These are phyloP conservation scores for Poeciliopsis retropinna DNA, from an alignment of 2,113 vertebrate species.

Conservation along the genomic window DNA sequence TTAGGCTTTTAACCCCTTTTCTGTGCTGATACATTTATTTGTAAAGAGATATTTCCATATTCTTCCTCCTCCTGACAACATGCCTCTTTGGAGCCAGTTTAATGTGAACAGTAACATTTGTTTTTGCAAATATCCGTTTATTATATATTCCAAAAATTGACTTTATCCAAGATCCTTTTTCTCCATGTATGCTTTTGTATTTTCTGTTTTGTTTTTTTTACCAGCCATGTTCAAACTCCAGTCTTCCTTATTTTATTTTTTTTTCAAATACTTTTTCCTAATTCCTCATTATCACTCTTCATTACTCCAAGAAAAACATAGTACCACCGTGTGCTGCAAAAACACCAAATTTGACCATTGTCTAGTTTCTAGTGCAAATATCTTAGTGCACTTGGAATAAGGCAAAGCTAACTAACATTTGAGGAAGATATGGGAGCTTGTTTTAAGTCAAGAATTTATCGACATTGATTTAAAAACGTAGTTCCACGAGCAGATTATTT, in stretches of 20 bases:
- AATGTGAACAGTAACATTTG: slow-evolving; percentile 36
- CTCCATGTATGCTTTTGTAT: slow-evolving; percentile 16
- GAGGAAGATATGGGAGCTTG: no score
- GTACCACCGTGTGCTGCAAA: no score
- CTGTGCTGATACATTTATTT: slow-evolving; percentile 16
- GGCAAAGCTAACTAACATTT: no score
- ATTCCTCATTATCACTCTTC: neutral
- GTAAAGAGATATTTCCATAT: slow-evolving; percentile 14
- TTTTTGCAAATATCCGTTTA: slow-evolving; percentile 8
- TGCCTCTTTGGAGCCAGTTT: slow-evolving; percentile 16
- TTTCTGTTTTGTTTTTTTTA: slow-evolving; percentile 1
- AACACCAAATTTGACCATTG: no score
- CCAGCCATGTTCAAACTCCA: slow-evolving; percentile 1
- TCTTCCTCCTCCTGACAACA: slow-evolving; percentile 5
- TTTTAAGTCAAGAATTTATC: no score
- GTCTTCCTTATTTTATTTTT: neutral
- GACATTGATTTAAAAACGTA: no score
- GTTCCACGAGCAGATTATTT: no score
- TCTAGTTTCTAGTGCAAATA: no score
- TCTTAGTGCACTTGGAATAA: no score
- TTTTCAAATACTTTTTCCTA: slow-evolving; percentile 11
- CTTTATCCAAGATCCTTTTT: neutral
- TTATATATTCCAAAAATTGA: slow-evolving; percentile 18
- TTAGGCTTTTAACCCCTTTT: slow-evolving; percentile 20
- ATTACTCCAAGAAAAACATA: neutral